Evolutionary conservation across 92 coral and sea anemone genomes (phyloP), one percentile per base, ranked within the genome.

Genomic region (Phenganax subtilis): DNA sequence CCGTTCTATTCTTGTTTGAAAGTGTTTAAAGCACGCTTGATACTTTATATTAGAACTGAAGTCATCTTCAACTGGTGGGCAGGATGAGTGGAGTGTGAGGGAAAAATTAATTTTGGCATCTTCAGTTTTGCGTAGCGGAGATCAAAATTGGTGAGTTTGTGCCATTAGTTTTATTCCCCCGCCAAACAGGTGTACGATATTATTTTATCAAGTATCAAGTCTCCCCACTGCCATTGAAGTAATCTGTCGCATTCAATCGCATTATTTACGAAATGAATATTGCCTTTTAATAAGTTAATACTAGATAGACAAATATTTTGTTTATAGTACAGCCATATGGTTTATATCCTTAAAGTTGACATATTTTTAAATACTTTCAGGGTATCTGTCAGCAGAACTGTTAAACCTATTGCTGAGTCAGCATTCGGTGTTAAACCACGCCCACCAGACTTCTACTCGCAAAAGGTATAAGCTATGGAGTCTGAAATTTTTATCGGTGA

Each of bases 381-480:
- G 99, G 98, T 94, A 12, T 96, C 99, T 2, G 99, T 96, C 51
- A 96, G 99, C 72, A 89, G 99, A 57, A 84, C 97, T 8, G 91
- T 96, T 9, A 96, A 96, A 74, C 99, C 99, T 25, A 82, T 92
- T 15, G 90, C 89, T 58, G 99, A 96, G 81, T 86, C 93, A 85
- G 97, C 91, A 81, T 86, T 89, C 57, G 86, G 92, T 90, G 90
- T 91, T 9, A 90, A 71, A 56, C 89, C 73, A 75, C 85, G 96
- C 8, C 99, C 97, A 8, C 90, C 93, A 56, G 99, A 96, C 62
- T 92, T 96, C 86, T 96, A 89, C 66, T 96, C 99, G 1, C 99
- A 96, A 71, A 96, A 96, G 97, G 98, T 93, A 85, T 65, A 51
- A 68, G 11, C 47, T 17, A 0, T 70, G 51, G 15, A 29, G 25